Percentiles rank a stretch among this genome's conserved stretches.
phyloP scores from a whole-genome alignment of 2,113 vertebrate species.

The Halcyon senegalensis region DNA sequence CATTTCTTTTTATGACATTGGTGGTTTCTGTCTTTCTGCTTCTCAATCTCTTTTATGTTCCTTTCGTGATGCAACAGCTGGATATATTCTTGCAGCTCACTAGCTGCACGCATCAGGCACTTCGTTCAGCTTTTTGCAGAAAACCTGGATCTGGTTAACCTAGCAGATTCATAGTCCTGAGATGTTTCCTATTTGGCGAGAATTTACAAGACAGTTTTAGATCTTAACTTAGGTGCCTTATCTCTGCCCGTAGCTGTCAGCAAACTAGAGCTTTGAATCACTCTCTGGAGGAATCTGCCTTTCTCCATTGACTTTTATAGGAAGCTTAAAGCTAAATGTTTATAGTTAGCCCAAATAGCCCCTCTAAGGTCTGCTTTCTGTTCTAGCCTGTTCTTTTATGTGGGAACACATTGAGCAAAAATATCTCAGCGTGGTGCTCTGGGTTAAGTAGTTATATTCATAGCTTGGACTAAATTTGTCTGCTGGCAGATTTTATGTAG shows the following conservation, averaged over 20 bases:
- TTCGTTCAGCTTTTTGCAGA: not conserved
- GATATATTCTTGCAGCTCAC: not conserved
- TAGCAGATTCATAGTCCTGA: not conserved
- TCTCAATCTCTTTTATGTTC: not conserved
- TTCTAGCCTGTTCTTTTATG: not conserved
- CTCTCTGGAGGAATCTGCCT: not conserved
- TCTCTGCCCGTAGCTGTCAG: not conserved
- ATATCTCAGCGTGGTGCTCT: not conserved
- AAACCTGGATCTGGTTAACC: not conserved
- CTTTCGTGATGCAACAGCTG: not conserved
- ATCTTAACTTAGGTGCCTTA: not conserved
- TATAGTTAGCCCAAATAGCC: not conserved
- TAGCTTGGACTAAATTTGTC: not conserved
- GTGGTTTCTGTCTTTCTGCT: not conserved
- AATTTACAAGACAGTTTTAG: not conserved
- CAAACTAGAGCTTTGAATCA: not conserved
- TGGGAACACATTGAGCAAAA: not conserved
- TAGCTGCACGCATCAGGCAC: not conserved
- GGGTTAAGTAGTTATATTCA: not conserved
- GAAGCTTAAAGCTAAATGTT: not conserved
- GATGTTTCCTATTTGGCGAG: not conserved
- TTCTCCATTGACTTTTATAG: not conserved
- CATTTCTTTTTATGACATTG: not conserved
- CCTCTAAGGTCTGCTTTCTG: not conserved
- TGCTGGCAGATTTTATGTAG: not conserved